phyloP scores from a whole-genome alignment of 2,888 invertebrate species.

The Rotaria sp. region DNA sequence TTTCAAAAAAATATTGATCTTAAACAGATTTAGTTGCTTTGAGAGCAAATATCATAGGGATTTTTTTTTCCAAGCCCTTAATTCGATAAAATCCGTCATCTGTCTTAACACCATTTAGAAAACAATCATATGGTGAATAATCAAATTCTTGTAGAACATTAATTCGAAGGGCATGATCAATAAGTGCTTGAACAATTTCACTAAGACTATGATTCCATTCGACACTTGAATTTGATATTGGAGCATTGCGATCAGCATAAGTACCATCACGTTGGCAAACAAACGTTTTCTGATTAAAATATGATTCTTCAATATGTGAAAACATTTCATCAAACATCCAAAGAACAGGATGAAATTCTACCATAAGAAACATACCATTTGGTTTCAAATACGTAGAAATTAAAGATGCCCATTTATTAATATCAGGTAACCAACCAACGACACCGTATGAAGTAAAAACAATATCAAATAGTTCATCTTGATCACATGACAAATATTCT shows the following conservation, averaged over 20 bases:
- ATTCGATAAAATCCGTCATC: not conserved
- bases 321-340: not conserved
- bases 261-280: not conserved
- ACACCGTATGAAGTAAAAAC: not conserved
- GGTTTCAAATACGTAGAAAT: not conserved
- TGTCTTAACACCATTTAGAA: not conserved
- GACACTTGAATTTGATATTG: not conserved
- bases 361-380: not conserved
- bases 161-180: not conserved
- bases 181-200: not conserved
- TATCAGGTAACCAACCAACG: not conserved
- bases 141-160: not conserved
- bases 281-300: not conserved
- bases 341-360: not conserved
- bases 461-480: not conserved
- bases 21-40: not conserved
- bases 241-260: not conserved
- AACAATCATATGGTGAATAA: not conserved
- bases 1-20: no score
- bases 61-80: not conserved
- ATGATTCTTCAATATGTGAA: not conserved
- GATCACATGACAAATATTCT: not conserved
- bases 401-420: not conserved
- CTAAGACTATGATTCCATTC: not conserved
- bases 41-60: not conserved